These are phyloP conservation scores for Patiria miniata DNA, from an alignment of 35 echinoderm and acorn worm genomes.

Conservation along the genomic window DNA sequence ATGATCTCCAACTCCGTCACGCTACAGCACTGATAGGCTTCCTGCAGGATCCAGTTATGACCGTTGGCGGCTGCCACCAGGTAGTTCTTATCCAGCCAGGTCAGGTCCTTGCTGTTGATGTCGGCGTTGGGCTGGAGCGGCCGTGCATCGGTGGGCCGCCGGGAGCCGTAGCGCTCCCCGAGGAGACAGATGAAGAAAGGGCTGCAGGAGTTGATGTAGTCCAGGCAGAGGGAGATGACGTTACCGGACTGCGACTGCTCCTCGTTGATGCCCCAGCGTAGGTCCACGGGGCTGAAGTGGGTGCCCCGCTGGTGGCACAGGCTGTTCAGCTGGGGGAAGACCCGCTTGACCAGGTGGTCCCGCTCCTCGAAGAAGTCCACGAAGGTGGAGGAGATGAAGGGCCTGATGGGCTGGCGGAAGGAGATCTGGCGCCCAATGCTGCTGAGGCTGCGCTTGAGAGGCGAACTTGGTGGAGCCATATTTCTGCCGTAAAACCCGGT, in stretches of 20 bases:
- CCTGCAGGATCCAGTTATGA: constrained; percentile 84
- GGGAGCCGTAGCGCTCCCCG: constrained; percentile 89
- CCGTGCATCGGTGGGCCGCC: constrained; percentile 43
- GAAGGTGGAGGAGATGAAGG: constrained; percentile 96
- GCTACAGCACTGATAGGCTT: constrained; percentile 87
- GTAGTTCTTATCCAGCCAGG: constrained; percentile 91
- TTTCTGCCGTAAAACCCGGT: neutral
- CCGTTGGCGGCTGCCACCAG: constrained; percentile 81
- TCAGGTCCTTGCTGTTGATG: constrained; percentile 42
- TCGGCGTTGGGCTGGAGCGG: constrained; percentile 54
- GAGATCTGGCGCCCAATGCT: constrained; percentile 63
- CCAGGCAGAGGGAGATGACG: constrained; percentile 85
- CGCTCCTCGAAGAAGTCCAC: constrained; percentile 88
- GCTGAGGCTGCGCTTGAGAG: constrained; percentile 52
- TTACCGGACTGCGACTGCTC: constrained; percentile 78
- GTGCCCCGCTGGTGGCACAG: constrained; percentile 69
- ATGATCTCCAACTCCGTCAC: constrained; percentile 94
- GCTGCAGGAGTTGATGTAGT: constrained; percentile 80
- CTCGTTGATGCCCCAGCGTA: constrained; percentile 88
- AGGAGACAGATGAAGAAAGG: constrained; percentile 97
- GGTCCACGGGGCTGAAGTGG: constrained; percentile 85
- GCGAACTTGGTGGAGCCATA: constrained; percentile 12
- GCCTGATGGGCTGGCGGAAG: constrained; percentile 78
- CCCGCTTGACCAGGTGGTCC: constrained; percentile 67
- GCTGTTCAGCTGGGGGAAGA: constrained; percentile 88